Conservation (phyloP, 2,113 vertebrate species). For the Saguinus imperator region DNA sequence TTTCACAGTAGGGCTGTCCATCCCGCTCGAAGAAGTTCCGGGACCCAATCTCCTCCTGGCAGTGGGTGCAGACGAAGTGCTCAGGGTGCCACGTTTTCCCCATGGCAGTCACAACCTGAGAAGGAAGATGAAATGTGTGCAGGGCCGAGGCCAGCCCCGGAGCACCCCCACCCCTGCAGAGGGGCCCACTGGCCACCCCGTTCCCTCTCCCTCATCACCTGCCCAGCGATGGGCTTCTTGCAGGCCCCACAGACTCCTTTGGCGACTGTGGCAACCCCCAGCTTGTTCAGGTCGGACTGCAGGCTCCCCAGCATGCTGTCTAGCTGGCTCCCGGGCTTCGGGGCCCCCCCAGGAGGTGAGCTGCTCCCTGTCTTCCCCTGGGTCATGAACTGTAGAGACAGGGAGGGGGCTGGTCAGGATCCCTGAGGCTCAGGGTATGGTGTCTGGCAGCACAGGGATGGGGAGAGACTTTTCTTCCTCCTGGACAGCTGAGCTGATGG, state of each 20-base stretch:
- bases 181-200: constrained; percentile 46
- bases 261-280: constrained; percentile 96
- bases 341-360: constrained; percentile 86
- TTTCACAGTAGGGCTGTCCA: constrained; percentile 98
- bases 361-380: constrained; percentile 90
- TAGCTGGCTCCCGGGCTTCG: constrained; percentile 95
- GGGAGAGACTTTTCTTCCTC: background rate
- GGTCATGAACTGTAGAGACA: constrained; percentile 91
- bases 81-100: constrained; percentile 99
- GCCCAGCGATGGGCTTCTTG: constrained; percentile 97
- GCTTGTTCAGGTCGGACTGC: constrained; percentile 97
- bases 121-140: background rate
- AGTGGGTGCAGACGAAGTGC: constrained; percentile 99
- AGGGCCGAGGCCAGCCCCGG: rapidly evolving
- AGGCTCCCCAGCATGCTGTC: constrained; percentile 99
- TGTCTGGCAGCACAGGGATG: background rate
- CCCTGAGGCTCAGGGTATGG: no score
- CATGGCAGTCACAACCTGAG: constrained; percentile 98
- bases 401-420: constrained; percentile 25
- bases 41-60: constrained; percentile 98
- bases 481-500: no score
- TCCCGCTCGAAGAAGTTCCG: constrained; percentile 99
- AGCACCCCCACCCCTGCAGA: background rate
- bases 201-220: constrained; percentile 87
- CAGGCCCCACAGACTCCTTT: constrained; percentile 99